phyloP scores from a whole-genome alignment of 2,797 vertebrate genomes.

The Crenichthys baileyi region DNA sequence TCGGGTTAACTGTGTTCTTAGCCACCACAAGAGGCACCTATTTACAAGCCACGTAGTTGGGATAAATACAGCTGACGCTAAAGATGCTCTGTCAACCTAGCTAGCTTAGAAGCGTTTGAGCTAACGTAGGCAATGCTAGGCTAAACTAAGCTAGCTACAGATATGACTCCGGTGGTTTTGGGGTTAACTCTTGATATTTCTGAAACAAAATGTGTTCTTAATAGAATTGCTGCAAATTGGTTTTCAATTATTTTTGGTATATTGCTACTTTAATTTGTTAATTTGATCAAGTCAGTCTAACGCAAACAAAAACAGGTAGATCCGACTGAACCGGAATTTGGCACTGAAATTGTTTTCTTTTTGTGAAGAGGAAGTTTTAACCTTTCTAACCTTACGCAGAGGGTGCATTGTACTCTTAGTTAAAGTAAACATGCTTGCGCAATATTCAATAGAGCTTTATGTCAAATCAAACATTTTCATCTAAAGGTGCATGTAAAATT shows the following conservation, averaged over 20 bases:
- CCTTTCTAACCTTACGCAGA: neutral
- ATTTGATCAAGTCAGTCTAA: neutral
- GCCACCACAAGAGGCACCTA: neutral
- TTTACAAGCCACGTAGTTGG: neutral
- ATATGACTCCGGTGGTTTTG: neutral
- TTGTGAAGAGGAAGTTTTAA: neutral
- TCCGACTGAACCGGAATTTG: neutral
- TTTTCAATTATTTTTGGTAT: neutral
- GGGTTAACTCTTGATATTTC: neutral
- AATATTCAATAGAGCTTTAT: neutral
- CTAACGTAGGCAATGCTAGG: slow-evolving; percentile 2
- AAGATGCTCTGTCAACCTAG: neutral
- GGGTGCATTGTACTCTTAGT: neutral
- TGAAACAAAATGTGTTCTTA: neutral
- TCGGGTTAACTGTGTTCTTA: neutral
- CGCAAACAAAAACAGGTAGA: slow-evolving; percentile 2
- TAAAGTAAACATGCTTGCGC: neutral
- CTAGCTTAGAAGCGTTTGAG: neutral
- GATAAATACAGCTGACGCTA: neutral
- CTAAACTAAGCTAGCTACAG: neutral
- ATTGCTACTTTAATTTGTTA: neutral
- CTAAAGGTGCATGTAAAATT: neutral
- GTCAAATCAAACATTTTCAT: neutral
- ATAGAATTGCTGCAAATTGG: neutral
- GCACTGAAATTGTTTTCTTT: neutral